Conservation (phyloP, 2,797 vertebrate genomes). For the Phataginus tricuspis region DNA sequence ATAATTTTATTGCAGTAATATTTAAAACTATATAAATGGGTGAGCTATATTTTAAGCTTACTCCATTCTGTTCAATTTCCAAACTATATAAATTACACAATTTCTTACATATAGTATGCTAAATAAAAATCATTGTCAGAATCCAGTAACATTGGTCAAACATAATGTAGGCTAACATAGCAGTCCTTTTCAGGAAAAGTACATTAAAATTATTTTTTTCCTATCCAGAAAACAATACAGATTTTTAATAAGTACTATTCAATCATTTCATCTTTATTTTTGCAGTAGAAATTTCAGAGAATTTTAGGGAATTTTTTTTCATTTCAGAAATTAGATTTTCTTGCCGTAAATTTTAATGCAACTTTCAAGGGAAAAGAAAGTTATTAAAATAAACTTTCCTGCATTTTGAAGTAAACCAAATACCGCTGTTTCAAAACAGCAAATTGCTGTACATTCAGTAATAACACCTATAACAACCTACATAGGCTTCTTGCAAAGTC, state of each 20-base stretch:
- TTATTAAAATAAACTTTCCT: background rate
- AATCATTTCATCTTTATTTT: background rate
- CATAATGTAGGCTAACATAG: background rate
- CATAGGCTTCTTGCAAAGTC: background rate
- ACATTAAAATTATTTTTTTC: background rate
- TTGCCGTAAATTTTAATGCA: background rate
- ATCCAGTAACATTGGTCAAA: background rate
- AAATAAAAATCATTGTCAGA: background rate
- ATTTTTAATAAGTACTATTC: background rate
- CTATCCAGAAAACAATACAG: background rate
- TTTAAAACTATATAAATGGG: background rate
- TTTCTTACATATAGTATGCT: background rate
- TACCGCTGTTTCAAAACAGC: slow-evolving; percentile 8
- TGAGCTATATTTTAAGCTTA: background rate
- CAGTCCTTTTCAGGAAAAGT: background rate
- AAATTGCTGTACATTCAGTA: background rate
- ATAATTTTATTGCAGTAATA: background rate
- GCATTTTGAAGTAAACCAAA: background rate
- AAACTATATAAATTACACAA: background rate
- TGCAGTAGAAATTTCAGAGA: background rate
- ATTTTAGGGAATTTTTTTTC: background rate
- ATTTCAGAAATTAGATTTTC: background rate
- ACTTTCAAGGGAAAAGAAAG: background rate
- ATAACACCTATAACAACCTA: background rate
- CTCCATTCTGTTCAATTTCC: background rate